Evolutionary conservation across 1,140 invertebrate species (phyloP).

Genomic region (Octopus sinensis): DNA sequence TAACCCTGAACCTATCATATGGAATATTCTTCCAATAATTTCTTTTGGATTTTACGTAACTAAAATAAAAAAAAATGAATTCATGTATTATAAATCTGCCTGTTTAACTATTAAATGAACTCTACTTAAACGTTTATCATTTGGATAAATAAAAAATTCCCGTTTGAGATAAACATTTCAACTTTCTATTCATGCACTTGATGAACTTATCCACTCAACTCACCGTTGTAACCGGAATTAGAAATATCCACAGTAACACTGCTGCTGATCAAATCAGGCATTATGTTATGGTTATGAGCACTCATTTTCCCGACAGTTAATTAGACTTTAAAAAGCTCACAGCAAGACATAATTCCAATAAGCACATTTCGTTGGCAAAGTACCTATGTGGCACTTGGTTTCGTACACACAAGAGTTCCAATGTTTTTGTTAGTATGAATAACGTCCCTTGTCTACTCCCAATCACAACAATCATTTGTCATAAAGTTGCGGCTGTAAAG

Average conservation of each 20-base stretch:
- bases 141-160: too few species aligned
- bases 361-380: background rate
- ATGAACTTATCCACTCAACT: background rate
- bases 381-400: background rate
- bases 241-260: constrained; percentile 29
- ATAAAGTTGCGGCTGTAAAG: too few species aligned
- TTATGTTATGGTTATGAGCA: constrained; percentile 14
- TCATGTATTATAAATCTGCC: too few species aligned
- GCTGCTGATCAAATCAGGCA: constrained; percentile 46
- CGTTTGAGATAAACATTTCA: too few species aligned
- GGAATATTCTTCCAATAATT: too few species aligned
- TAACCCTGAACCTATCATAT: too few species aligned
- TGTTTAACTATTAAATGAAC: too few species aligned
- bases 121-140: too few species aligned
- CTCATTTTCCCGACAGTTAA: constrained; percentile 8
- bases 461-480: too few species aligned
- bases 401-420: background rate
- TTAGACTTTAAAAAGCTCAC: background rate
- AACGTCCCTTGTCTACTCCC: too few species aligned
- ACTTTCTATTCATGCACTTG: background rate
- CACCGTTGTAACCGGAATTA: background rate
- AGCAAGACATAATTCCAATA: background rate
- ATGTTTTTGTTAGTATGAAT: background rate
- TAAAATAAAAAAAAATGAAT: too few species aligned
- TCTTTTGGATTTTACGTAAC: too few species aligned